phyloP scores from a whole-genome alignment of 2,113 vertebrate species.

The Heterochromis multidens region DNA sequence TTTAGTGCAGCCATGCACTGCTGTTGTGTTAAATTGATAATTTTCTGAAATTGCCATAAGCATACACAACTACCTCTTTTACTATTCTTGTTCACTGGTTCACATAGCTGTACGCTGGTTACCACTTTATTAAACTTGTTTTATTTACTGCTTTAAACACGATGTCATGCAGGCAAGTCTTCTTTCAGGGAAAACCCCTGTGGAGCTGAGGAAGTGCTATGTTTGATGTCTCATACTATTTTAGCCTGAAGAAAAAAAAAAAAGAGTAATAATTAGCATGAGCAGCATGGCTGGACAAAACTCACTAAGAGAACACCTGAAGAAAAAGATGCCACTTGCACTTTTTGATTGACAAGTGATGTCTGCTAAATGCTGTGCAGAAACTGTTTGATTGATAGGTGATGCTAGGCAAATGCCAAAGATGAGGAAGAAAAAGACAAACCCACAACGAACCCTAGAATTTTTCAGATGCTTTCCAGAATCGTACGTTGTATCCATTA shows the following conservation, averaged over 20 bases:
- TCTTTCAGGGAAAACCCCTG: background rate
- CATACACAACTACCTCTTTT: background rate
- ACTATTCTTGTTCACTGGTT: background rate
- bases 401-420: background rate
- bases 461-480: background rate
- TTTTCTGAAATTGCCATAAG: background rate
- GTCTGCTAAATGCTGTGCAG: background rate
- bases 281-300: background rate
- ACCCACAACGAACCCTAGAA: background rate
- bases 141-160: background rate
- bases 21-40: background rate
- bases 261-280: background rate
- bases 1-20: background rate
- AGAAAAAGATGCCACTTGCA: background rate
- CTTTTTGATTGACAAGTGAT: slow-evolving; percentile 12
- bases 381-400: slow-evolving; percentile 25
- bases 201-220: background rate
- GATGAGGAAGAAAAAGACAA: background rate
- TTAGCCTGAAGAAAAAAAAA: background rate
- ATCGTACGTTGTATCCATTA: background rate
- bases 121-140: background rate
- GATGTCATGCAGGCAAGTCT: background rate
- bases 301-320: background rate
- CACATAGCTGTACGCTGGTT: background rate
- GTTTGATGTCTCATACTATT: background rate